Conservation (phyloP, 2,797 vertebrate genomes). For the Apogon talboti region DNA sequence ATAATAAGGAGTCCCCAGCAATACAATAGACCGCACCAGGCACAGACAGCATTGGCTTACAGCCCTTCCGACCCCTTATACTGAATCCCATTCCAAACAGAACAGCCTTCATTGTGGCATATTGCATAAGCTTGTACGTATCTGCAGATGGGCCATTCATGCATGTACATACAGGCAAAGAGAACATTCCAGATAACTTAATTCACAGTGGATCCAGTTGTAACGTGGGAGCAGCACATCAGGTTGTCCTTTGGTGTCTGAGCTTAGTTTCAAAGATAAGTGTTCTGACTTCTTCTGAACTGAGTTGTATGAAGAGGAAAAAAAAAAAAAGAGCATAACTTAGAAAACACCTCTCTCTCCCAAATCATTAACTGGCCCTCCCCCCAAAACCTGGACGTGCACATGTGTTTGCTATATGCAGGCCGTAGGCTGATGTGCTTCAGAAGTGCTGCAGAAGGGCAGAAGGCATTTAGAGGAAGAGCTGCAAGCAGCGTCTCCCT, state of each 20-base stretch:
- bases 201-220: conserved; percentile 90
- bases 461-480: conserved; percentile 77
- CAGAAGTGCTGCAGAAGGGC: conserved; percentile 76
- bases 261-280: conserved; percentile 76
- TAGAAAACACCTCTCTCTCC: conserved; percentile 47
- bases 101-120: conserved; percentile 77
- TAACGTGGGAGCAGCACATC: conserved; percentile 85
- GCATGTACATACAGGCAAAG: conserved; percentile 76
- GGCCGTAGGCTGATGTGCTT: conserved; percentile 80
- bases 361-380: conserved; percentile 53
- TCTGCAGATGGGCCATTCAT: conserved; percentile 71
- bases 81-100: conserved; percentile 70
- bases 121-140: conserved; percentile 84
- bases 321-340: conserved; percentile 38
- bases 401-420: conserved; percentile 59
- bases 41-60: conserved; percentile 73
- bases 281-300: conserved; percentile 67
- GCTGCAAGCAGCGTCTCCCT: conserved; percentile 64
- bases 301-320: conserved; percentile 54
- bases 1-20: conserved; percentile 52
- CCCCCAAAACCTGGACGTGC: conserved; percentile 59
- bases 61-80: conserved; percentile 62
- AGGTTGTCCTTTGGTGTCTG: conserved; percentile 88
- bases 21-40: conserved; percentile 69
- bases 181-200: conserved; percentile 83